Percentiles rank a stretch among this genome's conserved stretches.
These are phyloP conservation scores for Embidobia sp. DNA, from an alignment of 2,888 invertebrate species.

Conservation along the genomic window DNA sequence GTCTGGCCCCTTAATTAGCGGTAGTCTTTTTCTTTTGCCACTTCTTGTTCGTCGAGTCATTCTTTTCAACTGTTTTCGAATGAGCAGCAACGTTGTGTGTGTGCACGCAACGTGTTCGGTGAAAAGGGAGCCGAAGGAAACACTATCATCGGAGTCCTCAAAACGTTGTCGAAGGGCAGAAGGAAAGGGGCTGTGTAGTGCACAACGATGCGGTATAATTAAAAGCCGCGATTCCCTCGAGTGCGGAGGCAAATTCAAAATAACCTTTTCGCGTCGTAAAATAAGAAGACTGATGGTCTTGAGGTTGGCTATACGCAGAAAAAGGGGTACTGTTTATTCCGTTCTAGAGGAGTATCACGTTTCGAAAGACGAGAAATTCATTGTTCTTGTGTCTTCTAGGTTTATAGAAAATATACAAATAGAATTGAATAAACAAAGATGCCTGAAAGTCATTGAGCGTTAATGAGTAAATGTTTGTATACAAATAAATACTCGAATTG, in stretches of 20 bases:
- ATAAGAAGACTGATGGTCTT: constrained; percentile 14
- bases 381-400: too few species aligned
- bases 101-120: constrained; percentile 18
- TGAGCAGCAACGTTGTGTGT: constrained; percentile 16
- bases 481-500: too few species aligned
- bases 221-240: constrained; percentile 69
- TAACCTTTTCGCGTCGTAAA: constrained; percentile 44
- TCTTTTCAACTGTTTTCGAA: constrained; percentile 50
- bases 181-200: too few species aligned
- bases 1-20: constrained; percentile 61
- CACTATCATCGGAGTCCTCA: constrained; percentile 74
- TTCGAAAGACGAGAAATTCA: too few species aligned
- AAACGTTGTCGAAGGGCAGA: too few species aligned
- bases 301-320: constrained; percentile 8
- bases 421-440: too few species aligned
- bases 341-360: too few species aligned
- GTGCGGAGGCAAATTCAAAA: constrained; percentile 67
- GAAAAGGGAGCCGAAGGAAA: constrained; percentile 60
- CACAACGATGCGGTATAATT: constrained; percentile 73
- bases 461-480: too few species aligned
- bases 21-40: constrained; percentile 50
- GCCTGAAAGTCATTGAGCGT: too few species aligned
- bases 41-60: constrained; percentile 50
- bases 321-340: too few species aligned
- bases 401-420: too few species aligned